phyloP scores from a whole-genome alignment of 2,888 invertebrate genomes.

The Choristoneura rosaceana region DNA sequence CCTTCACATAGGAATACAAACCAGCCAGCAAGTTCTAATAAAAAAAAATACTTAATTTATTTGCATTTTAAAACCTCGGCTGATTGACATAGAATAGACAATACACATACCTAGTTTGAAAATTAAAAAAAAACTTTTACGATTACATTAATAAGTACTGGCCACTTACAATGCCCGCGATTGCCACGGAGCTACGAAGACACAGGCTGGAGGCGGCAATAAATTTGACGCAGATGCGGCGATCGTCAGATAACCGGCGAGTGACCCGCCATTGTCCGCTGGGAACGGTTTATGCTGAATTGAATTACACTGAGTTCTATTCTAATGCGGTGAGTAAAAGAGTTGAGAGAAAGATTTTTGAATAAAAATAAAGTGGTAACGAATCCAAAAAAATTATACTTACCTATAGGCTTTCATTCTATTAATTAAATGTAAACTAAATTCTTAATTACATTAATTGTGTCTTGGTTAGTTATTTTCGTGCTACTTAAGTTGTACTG shows the following conservation, averaged over 20 bases:
- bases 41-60: no score
- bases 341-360: neutral
- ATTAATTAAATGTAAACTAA: no score
- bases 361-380: neutral
- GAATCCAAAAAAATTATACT: no score
- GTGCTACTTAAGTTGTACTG: no score
- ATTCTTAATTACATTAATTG: no score
- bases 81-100: no score
- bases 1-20: no score
- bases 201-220: slow-evolving; percentile 57
- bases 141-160: neutral
- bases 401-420: no score
- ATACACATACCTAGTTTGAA: neutral
- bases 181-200: slow-evolving; percentile 30
- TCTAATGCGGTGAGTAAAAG: slow-evolving; percentile 19
- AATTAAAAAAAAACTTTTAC: neutral
- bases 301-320: slow-evolving; percentile 35
- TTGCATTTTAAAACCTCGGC: no score
- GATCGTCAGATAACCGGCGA: slow-evolving; percentile 77
- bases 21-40: no score
- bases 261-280: slow-evolving; percentile 78
- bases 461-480: no score
- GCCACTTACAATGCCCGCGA: slow-evolving; percentile 14
- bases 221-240: slow-evolving; percentile 68
- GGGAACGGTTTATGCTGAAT: slow-evolving; percentile 54